Base-by-base conservation (phyloP, 2,797 vertebrate species). In the Ctenopoma kingsleyae region DNA sequence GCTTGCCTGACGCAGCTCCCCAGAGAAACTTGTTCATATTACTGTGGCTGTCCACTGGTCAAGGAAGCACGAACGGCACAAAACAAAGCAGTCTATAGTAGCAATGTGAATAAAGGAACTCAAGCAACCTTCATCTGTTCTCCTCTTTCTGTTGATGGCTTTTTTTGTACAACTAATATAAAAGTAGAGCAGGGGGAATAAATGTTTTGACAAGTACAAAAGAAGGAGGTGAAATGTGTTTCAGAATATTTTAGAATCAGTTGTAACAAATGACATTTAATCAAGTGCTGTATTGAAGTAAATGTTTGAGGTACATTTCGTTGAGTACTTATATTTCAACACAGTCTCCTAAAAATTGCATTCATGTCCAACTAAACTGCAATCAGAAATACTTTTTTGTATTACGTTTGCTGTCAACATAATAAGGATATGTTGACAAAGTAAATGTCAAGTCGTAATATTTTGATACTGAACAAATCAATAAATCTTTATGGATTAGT, bases 1-100 rank as follows among this genome's bases (percentile, higher is more conserved):
- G 57, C 30, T 61, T 5, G 35, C 62, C 74, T 74, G 67, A 78
- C 60, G 51, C 82, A 62, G 74, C 80, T 76, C 89, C 71, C 81
- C 56, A 46, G 81, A 83, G 89, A 80, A 74, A 54, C 72, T 60
- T 60, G 78, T 77, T 85, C 80, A 82, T 81, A 85, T 82, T 84
- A 78, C 77, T 71, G 77, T 75, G 79, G 82, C 85, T 82, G 80
- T 87, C 86, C 58, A 67, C 81, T 72, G 84, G 69, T 85, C 80
- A 74, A 66, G 65, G 74, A 52, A 82, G 82, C 85, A 82, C 77
- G 81, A 86, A 86, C 82, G 80, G 68, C 76, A 55, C 74, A 74
- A 83, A 88, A 83, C 85, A 88, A 88, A 87, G n/a, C 71, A 13
- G 71, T 46, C 57, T 66, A 55, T 36, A 16, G 68, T 10, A 54